Conservation (phyloP, 2,113 vertebrate genomes). For the Polyodon spathula region DNA sequence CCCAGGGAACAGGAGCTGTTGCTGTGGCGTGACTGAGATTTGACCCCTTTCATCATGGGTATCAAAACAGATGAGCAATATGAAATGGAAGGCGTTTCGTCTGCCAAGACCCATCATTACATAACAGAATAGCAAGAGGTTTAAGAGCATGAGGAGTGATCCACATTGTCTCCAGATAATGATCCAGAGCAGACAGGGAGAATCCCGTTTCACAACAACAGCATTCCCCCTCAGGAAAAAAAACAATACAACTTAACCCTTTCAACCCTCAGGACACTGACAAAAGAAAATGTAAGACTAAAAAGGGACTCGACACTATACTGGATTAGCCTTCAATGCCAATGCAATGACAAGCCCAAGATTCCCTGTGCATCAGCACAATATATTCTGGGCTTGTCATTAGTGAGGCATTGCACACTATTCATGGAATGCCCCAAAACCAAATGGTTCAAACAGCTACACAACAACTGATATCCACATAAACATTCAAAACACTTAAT, state of each 20-base stretch:
- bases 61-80: background rate
- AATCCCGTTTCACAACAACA: background rate
- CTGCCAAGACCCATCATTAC: background rate
- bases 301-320: too few species aligned
- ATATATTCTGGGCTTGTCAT: too few species aligned
- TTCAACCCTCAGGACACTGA: too few species aligned
- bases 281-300: too few species aligned
- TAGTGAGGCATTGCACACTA: too few species aligned
- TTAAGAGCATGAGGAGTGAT: background rate
- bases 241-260: background rate
- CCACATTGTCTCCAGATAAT: conserved; percentile 3
- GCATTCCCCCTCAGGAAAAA: background rate
- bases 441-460: too few species aligned
- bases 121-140: background rate
- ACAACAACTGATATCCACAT: too few species aligned
- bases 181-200: background rate
- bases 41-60: background rate
- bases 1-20: background rate
- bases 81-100: conserved; percentile 1
- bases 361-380: too few species aligned
- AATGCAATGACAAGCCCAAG: too few species aligned
- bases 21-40: background rate
- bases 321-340: too few species aligned
- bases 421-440: too few species aligned
- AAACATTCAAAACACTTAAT: too few species aligned